Evolutionary conservation across 1,140 invertebrate genomes (phyloP).

Genomic region (Drosophila miranda): DNA sequence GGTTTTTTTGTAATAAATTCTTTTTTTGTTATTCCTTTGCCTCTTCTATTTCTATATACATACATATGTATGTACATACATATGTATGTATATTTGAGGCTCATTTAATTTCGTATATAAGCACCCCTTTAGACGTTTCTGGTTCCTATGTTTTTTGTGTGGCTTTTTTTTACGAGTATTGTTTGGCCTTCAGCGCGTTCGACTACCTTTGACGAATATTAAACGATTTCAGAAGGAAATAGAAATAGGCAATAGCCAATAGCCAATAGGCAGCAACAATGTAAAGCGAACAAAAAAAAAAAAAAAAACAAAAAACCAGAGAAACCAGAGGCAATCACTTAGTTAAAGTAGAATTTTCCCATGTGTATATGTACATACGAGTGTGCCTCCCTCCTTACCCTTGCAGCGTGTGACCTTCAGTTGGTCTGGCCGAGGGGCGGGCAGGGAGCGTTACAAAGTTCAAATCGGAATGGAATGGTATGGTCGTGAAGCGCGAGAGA

Average conservation of each 20-base stretch:
- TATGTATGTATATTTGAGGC: conserved; percentile 40
- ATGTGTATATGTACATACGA: conserved; percentile 12
- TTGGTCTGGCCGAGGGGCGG: conserved; percentile 1
- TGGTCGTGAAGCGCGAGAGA: background rate
- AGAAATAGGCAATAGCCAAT: conserved; percentile 61
- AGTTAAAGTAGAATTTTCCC: conserved; percentile 59
- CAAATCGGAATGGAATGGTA: conserved; percentile 19
- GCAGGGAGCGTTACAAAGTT: conserved; percentile 41
- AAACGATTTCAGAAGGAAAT: conserved; percentile 74
- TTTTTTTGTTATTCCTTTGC: conserved; percentile 38
- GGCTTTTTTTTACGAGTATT: conserved; percentile 35
- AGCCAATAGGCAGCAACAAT: conserved; percentile 38
- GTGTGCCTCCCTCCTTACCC: conserved; percentile 3
- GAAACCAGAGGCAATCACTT: conserved; percentile 69
- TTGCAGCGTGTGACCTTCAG: conserved; percentile 38
- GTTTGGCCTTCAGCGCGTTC: conserved; percentile 77
- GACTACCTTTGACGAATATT: conserved; percentile 79
- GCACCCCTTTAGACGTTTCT: conserved; percentile 44
- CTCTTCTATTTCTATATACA: conserved; percentile 43
- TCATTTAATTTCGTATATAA: conserved; percentile 21
- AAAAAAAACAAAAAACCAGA: conserved; percentile 66
- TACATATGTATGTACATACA: conserved; percentile 28
- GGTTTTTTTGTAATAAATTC: conserved; percentile 72
- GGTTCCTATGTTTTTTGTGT: conserved; percentile 46
- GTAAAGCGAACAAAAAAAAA: conserved; percentile 51